phyloP scores from a whole-genome alignment of 2,113 vertebrate species.

The Sterrhoptilus dennistouni region DNA sequence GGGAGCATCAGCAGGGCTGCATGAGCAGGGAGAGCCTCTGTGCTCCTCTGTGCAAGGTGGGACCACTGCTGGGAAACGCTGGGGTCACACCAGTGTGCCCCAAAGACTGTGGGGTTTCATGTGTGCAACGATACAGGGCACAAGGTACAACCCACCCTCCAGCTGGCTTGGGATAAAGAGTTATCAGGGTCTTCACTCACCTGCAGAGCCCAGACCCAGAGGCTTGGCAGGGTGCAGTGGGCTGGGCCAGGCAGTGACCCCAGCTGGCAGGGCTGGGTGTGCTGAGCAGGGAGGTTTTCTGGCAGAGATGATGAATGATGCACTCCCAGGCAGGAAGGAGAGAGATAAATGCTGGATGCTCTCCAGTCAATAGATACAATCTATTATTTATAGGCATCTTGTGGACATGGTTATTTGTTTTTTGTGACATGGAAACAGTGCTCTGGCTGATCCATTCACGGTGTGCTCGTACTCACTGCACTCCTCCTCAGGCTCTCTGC shows the following conservation, averaged over 20 bases:
- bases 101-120: background rate
- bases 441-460: background rate
- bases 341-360: background rate
- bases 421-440: background rate
- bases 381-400: conserved; percentile 4
- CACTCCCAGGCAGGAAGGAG: background rate
- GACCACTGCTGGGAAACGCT: background rate
- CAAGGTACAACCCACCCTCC: background rate
- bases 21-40: background rate
- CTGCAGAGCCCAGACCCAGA: background rate
- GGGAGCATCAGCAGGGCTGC: background rate
- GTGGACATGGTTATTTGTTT: background rate
- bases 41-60: background rate
- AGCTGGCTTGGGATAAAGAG: background rate
- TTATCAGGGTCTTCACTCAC: background rate
- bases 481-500: background rate
- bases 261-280: background rate
- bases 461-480: background rate
- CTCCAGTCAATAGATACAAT: background rate
- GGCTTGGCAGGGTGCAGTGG: background rate
- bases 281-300: background rate
- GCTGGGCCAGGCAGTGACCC: background rate
- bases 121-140: accelerated
- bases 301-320: background rate
- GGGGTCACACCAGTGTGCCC: accelerated